Conservation (phyloP, 2,888 invertebrate genomes). For the Hirtodrosophila confusa region DNA sequence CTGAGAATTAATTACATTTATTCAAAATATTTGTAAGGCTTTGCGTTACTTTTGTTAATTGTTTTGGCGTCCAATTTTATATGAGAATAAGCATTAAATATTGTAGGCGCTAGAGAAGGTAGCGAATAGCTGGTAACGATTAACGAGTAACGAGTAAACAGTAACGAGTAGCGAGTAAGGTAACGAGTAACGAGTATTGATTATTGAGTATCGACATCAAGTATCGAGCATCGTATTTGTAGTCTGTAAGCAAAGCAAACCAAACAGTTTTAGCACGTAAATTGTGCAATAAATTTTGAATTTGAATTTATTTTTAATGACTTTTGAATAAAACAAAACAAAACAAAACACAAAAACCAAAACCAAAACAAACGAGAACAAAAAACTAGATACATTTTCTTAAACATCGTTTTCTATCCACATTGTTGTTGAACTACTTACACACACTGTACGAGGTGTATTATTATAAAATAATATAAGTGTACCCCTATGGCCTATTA, state of each 20-base stretch:
- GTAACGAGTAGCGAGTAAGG: conserved; percentile 21
- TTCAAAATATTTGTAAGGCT: conserved; percentile 49
- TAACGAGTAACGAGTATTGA: conserved; percentile 9
- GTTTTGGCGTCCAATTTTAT: conserved; percentile 77
- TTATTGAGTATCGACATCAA: conserved; percentile 17
- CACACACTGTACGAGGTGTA: conserved; percentile 32
- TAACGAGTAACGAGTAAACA: conserved; percentile 25
- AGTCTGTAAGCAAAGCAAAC: conserved; percentile 51
- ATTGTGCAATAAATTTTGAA: conserved; percentile 60
- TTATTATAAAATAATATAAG: conserved; percentile 37
- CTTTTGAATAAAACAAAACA: conserved; percentile 50
- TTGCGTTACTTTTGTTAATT: conserved; percentile 66
- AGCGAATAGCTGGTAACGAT: conserved; percentile 13
- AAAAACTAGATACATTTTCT: conserved; percentile 57
- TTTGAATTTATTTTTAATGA: conserved; percentile 71
- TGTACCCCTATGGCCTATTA: conserved; percentile 75
- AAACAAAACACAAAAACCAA: conserved; percentile 11
- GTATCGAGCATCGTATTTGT: conserved; percentile 50
- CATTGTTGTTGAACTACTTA: conserved; percentile 68
- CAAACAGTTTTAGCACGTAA: conserved; percentile 42
- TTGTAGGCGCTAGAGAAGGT: conserved; percentile 19
- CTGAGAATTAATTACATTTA: conserved; percentile 53
- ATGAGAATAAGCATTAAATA: conserved; percentile 56
- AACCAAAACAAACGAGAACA: not conserved
- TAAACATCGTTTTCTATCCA: conserved; percentile 67